Percentiles rank a stretch among this genome's conserved stretches.
phyloP scores from a whole-genome alignment of 2,797 vertebrate species.

The Chelmon rostratus region DNA sequence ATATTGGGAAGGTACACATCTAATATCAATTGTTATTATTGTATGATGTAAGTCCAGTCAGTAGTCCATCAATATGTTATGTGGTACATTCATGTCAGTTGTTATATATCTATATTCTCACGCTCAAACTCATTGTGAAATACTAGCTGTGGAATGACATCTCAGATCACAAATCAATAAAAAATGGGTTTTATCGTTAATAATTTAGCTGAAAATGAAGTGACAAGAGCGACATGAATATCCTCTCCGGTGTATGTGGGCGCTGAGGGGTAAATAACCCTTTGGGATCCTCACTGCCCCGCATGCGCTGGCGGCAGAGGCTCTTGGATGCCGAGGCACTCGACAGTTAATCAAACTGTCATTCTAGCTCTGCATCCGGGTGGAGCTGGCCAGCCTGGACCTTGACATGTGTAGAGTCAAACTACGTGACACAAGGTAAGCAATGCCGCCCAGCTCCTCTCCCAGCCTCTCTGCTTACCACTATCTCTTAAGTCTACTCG shows the following conservation, averaged over 20 bases:
- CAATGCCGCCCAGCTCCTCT: background rate
- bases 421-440: conserved; percentile 23
- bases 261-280: conserved; percentile 22
- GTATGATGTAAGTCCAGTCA: background rate
- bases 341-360: conserved; percentile 74
- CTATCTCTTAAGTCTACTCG: conserved; percentile 22
- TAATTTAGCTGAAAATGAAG: background rate
- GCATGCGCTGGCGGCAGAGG: conserved; percentile 26
- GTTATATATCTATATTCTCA: background rate
- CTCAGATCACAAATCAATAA: conserved; percentile 4
- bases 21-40: too few species aligned
- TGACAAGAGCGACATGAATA: background rate
- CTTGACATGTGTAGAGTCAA: conserved; percentile 44
- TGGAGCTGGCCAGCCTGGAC: conserved; percentile 25
- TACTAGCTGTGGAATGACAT: background rate
- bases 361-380: conserved; percentile 29
- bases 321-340: conserved; percentile 43
- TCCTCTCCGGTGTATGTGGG: background rate
- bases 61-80: background rate
- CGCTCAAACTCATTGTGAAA: background rate
- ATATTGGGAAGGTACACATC: too few species aligned
- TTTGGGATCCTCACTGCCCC: conserved; percentile 4
- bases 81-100: background rate
- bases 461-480: conserved; percentile 6
- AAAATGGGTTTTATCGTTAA: background rate